Evolutionary conservation across 2,113 vertebrate genomes (phyloP).

Genomic region (Phodopus roborovskii): DNA sequence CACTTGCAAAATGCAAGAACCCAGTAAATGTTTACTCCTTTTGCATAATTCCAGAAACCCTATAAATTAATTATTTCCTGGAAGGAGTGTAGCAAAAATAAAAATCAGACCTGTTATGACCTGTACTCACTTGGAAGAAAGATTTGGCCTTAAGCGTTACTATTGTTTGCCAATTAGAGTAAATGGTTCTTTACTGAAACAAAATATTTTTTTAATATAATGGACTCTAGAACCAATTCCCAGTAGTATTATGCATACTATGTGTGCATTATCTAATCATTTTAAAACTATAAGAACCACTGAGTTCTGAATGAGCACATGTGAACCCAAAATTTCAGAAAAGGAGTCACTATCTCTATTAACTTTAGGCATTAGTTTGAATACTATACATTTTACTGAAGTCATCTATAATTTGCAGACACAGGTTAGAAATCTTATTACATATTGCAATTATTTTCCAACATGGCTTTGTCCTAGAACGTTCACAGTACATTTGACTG

Average conservation of each 20-base stretch:
- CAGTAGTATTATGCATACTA: not conserved
- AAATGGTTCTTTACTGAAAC: not conserved
- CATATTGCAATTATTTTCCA: not conserved
- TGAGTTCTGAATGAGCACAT: not conserved
- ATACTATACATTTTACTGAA: not conserved
- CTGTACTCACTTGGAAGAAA: not conserved
- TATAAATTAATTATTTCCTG: not conserved
- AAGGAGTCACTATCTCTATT: not conserved
- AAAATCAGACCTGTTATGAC: not conserved
- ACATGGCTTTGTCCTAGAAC: not conserved
- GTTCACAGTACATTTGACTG: not conserved
- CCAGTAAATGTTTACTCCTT: not conserved
- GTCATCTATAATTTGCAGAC: not conserved
- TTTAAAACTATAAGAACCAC: not conserved
- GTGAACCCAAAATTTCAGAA: not conserved
- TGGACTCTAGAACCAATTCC: not conserved
- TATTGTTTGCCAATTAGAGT: constrained; percentile 16
- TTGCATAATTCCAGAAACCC: constrained; percentile 3
- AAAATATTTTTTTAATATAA: not conserved
- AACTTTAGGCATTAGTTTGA: not conserved
- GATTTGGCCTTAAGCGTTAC: not conserved
- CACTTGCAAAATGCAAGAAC: not conserved
- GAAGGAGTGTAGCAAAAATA: not conserved
- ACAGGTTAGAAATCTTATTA: not conserved
- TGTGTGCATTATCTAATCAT: not conserved